These are phyloP conservation scores for Trachops cirrhosus DNA, from an alignment of 2,797 vertebrate genomes.

Conservation along the genomic window DNA sequence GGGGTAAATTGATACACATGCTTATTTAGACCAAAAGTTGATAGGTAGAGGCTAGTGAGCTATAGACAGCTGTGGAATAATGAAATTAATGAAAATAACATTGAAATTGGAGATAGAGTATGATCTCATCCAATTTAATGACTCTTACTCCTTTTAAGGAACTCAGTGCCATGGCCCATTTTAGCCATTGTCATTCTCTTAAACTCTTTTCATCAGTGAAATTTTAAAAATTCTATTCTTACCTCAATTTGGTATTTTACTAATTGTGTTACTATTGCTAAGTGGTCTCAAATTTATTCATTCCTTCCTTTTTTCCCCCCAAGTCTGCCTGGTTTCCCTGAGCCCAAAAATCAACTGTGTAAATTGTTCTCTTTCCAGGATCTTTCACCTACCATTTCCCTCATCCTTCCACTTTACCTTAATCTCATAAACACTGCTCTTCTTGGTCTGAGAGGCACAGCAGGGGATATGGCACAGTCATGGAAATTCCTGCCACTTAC, in stretches of 20 bases:
- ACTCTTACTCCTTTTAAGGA: background rate
- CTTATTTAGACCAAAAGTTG: background rate
- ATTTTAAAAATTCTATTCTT: background rate
- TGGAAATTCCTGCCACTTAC: background rate
- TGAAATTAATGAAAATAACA: background rate
- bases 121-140: background rate
- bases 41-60: background rate
- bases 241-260: background rate
- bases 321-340: background rate
- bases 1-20: background rate
- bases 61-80: background rate
- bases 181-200: background rate
- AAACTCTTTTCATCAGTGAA: background rate
- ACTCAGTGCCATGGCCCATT: background rate
- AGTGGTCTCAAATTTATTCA: background rate
- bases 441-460: background rate
- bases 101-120: background rate
- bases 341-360: background rate
- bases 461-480: background rate
- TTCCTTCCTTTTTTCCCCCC: background rate
- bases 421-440: background rate
- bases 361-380: background rate
- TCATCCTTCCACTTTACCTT: background rate
- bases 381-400: background rate
- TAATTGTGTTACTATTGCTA: background rate